These are phyloP conservation scores for Pristionchus maxplancki DNA, from an alignment of 2,888 invertebrate species.

Conservation along the genomic window DNA sequence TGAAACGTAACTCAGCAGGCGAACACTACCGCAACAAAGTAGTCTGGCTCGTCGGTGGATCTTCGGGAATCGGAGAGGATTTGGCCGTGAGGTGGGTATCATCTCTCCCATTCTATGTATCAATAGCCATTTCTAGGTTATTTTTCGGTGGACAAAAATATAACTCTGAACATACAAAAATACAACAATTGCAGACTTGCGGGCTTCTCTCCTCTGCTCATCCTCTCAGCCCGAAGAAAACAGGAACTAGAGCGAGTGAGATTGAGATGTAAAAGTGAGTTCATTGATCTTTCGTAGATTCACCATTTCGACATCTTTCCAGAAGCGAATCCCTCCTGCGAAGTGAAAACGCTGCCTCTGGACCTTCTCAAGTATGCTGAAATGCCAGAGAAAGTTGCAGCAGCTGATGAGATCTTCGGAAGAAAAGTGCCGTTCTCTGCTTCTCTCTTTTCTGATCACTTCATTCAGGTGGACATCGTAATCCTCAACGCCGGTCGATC, in stretches of 20 bases:
- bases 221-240: slow-evolving; percentile 35
- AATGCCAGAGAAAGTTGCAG: not conserved
- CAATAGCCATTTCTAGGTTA: too few relatives aligned
- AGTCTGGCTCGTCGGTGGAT: slow-evolving; percentile 39
- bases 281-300: not conserved
- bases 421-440: not conserved
- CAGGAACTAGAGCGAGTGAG: slow-evolving; percentile 22
- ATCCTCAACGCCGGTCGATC: slow-evolving; percentile 45
- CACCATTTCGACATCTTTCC: not conserved
- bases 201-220: slow-evolving; percentile 35
- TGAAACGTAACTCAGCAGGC: not conserved
- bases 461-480: slow-evolving; percentile 48
- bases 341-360: not conserved
- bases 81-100: slow-evolving; percentile 28
- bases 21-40: slow-evolving; percentile 26
- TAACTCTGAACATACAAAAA: too few relatives aligned
- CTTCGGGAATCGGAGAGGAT: slow-evolving; percentile 45
- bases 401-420: slow-evolving; percentile 33
- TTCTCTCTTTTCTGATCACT: too few relatives aligned
- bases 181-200: not conserved
- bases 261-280: slow-evolving; percentile 14
- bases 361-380: not conserved
- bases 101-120: too few relatives aligned
- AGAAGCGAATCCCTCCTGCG: not conserved
- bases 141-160: too few relatives aligned